Evolutionary conservation across 2,113 vertebrate species (phyloP), one percentile per base, ranked within the genome.

Genomic region (Pterophyllum scalare): DNA sequence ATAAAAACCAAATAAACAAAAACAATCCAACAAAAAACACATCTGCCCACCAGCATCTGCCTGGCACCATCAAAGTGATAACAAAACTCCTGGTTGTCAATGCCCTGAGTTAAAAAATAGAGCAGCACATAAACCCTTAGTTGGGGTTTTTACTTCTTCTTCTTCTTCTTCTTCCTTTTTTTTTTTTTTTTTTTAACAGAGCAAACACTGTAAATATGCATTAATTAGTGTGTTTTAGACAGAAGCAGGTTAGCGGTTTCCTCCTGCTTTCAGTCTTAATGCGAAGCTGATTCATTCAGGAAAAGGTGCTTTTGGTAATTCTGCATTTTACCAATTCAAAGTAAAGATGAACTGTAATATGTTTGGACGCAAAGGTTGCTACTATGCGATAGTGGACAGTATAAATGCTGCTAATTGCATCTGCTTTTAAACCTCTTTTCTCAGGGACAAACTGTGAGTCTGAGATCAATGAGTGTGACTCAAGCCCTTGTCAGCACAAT

Each of bases 401-500:
- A n/a, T 24, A 64, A 74, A 82, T 81, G 17, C 22, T 43, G 59
- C 9, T 77, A 54, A 77, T 60, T 38, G 4, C 15, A 26, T 43
- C 14, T 28, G 20, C 72, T 49, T 49, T 26, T 17, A 11, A 17
- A 60, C 11, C 9, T 65, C 35, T 84, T 3, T 85, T 82, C 62
- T 5, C 86, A 97, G 97, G 96, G 81, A 31, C 79, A 76, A 90
- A 93, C 84, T 97, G 97, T 1, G 93, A 97, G 77, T 91, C 86
- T 3, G 91, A 96, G 84, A 92, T 96, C 81, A 80, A 91, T 75
- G 92, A 92, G 77, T 97, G 97, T 64, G 74, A 22, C 33, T 96
- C 91, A 65, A 94, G 59, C 67, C 94, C 94, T 22, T 97, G 97
- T 92, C 94, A 93, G 88, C 95, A 97, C 88, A 93, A 94, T 61